These are phyloP conservation scores for Tichodroma muraria DNA, from an alignment of 2,113 vertebrate species.

Conservation along the genomic window DNA sequence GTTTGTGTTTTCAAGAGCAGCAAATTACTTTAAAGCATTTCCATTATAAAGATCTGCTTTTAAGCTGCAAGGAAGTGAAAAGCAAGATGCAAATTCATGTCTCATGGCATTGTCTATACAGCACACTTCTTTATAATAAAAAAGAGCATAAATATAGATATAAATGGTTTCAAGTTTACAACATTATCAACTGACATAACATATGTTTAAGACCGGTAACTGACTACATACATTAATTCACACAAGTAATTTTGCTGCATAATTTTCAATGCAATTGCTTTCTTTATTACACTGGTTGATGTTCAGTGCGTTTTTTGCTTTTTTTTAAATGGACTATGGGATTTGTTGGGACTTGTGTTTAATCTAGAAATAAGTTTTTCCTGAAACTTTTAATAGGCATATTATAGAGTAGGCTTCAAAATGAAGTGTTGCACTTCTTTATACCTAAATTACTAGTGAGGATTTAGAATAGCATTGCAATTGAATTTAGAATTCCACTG, in stretches of 20 bases:
- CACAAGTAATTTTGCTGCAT: background rate
- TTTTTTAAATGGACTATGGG: background rate
- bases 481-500: slow-evolving; percentile 8
- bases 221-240: background rate
- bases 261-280: background rate
- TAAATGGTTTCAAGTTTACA: background rate
- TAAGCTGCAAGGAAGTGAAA: slow-evolving; percentile 16
- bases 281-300: background rate
- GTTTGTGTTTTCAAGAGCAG: background rate
- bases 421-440: background rate
- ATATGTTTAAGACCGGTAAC: background rate
- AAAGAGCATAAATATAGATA: slow-evolving; percentile 14
- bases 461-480: background rate
- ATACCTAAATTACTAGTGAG: background rate
- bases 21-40: background rate
- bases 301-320: background rate
- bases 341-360: background rate
- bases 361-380: slow-evolving; percentile 6
- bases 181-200: background rate
- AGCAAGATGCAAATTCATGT: background rate
- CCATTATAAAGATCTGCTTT: background rate
- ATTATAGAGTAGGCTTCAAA: background rate
- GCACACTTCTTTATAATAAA: background rate
- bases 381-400: background rate
- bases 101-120: background rate